Evolutionary conservation across 2,888 invertebrate species (phyloP).

Genomic region (Aplocera efformata): DNA sequence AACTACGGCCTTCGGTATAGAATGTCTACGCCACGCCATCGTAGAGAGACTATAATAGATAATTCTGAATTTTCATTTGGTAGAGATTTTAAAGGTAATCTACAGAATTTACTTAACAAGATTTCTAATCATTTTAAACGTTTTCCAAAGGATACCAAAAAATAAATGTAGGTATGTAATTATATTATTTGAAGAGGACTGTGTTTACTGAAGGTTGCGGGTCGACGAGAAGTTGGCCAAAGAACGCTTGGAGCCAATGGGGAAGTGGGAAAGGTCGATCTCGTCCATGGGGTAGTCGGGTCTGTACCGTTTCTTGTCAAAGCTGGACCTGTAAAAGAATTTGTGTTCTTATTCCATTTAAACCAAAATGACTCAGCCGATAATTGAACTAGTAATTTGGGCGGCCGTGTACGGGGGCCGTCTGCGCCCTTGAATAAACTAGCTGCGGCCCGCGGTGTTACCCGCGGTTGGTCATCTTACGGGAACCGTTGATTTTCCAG

Average conservation of each 20-base stretch:
- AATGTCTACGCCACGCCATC: not conserved
- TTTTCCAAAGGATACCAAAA: conserved; percentile 9
- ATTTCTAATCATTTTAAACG: conserved; percentile 13
- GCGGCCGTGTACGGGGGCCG: no score
- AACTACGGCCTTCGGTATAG: no score
- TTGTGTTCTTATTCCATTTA: no score
- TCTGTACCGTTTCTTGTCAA: conserved; percentile 60
- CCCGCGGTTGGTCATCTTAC: no score
- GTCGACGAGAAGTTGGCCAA: conserved; percentile 13
- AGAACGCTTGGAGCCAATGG: conserved; percentile 66
- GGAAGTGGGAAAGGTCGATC: conserved; percentile 69
- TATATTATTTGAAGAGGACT: conserved; percentile 10
- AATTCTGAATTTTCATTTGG: not conserved
- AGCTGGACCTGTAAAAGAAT: conserved; percentile 38
- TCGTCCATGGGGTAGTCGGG: conserved; percentile 72
- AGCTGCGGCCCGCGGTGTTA: no score
- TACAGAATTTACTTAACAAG: conserved; percentile 11
- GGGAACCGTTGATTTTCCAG: no score
- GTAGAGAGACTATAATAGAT: conserved; percentile 3
- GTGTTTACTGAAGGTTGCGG: conserved; percentile 23
- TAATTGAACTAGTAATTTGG: no score
- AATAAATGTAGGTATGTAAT: conserved; percentile 14
- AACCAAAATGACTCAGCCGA: not conserved
- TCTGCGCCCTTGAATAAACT: no score
- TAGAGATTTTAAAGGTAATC: conserved; percentile 6